A percentile compares a stretch with the other conserved stretches of the same genome.
These are phyloP conservation scores for Muscicapa striata DNA, from an alignment of 2,797 vertebrate genomes.

Conservation along the genomic window DNA sequence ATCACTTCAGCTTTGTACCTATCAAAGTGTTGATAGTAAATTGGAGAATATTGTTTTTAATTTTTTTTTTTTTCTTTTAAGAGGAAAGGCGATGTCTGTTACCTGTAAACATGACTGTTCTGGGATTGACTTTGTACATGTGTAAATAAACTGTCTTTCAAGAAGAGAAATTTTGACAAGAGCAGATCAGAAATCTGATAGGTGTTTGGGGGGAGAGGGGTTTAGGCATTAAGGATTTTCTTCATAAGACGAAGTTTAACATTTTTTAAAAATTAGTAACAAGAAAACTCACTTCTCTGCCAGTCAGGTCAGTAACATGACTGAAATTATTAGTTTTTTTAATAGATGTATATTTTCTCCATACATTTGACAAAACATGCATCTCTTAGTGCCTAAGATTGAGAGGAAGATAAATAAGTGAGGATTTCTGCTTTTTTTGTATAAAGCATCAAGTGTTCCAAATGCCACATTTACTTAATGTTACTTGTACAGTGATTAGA, in stretches of 20 bases:
- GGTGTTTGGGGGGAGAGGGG: background rate
- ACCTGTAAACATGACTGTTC: conserved; percentile 2
- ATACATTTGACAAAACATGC: background rate
- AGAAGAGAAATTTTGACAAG: background rate
- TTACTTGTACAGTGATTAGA: background rate
- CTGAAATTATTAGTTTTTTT: background rate
- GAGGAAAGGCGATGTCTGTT: background rate
- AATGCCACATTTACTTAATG: background rate
- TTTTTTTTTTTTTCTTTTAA: background rate
- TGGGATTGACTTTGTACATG: background rate
- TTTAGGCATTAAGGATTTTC: background rate
- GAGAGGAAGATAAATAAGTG: background rate
- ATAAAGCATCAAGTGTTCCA: background rate
- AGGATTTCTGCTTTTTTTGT: background rate
- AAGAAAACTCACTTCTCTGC: background rate
- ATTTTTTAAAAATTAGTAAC: background rate
- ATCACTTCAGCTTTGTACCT: background rate
- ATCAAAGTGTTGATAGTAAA: background rate
- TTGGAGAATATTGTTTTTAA: conserved; percentile 1
- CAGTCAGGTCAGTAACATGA: background rate
- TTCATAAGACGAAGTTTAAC: background rate
- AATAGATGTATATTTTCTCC: background rate
- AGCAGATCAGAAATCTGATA: background rate
- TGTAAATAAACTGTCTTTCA: conserved; percentile 22
- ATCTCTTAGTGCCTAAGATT: background rate